A percentile compares a stretch with the other conserved stretches of the same genome.
Evolutionary conservation across 1,140 invertebrate species (phyloP).

Genomic region (Drosophila insularis): DNA sequence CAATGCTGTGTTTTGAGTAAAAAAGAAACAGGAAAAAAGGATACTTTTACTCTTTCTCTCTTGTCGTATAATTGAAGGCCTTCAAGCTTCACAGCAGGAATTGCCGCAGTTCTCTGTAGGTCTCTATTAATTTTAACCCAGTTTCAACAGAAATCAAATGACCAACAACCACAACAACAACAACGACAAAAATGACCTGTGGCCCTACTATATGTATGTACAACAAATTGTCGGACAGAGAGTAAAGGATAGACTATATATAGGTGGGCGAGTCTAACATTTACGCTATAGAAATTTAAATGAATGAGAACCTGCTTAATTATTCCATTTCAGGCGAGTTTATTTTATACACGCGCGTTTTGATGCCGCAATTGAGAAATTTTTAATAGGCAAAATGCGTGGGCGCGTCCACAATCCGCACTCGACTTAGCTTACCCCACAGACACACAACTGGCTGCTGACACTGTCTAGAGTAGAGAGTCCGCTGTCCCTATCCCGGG

Average conservation of each 20-base stretch:
- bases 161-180: too few relatives aligned
- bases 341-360: slow-evolving; percentile 77
- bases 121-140: slow-evolving; percentile 49
- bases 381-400: slow-evolving; percentile 79
- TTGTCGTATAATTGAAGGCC: slow-evolving; percentile 35
- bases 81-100: slow-evolving; percentile 16
- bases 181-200: background rate
- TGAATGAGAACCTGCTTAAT: slow-evolving; percentile 72
- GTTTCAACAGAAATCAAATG: slow-evolving; percentile 27
- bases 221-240: slow-evolving; percentile 9
- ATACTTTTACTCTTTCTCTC: background rate
- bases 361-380: slow-evolving; percentile 75
- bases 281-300: slow-evolving; percentile 58
- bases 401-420: slow-evolving; percentile 75
- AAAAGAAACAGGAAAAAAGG: background rate
- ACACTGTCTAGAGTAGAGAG: slow-evolving; percentile 32
- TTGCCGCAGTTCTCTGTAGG: slow-evolving; percentile 26
- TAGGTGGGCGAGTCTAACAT: slow-evolving; percentile 44
- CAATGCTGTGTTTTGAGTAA: background rate
- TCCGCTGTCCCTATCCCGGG: slow-evolving; percentile 8
- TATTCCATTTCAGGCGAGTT: slow-evolving; percentile 75
- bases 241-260: background rate
- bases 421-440: slow-evolving; percentile 31
- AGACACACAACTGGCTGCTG: too few relatives aligned
- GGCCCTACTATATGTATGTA: slow-evolving; percentile 14